Evolutionary conservation across 2,888 invertebrate species (phyloP).

Genomic region (Apantesis nais): DNA sequence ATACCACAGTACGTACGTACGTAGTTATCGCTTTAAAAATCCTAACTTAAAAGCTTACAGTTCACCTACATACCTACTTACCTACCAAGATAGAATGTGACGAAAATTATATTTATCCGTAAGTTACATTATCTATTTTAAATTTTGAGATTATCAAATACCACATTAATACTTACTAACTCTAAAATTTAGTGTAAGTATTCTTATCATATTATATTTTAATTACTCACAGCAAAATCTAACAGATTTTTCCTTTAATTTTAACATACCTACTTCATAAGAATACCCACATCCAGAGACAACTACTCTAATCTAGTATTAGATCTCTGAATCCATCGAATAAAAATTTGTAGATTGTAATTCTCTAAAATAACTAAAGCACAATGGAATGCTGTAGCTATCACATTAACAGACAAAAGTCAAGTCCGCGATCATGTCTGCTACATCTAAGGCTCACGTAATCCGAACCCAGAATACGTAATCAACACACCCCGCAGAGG

Average conservation of each 20-base stretch:
- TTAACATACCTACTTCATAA: neutral
- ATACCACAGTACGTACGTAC: neutral
- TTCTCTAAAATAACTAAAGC: neutral
- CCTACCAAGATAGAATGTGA: neutral
- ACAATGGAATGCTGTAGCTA: neutral
- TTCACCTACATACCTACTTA: too few species aligned
- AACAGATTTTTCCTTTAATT: neutral
- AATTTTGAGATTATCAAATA: neutral
- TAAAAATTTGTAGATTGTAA: neutral
- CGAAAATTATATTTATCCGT: neutral
- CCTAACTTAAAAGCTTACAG: too few species aligned
- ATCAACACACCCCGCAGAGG: conserved; percentile 67
- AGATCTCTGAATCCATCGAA: neutral
- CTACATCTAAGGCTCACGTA: conserved; percentile 39
- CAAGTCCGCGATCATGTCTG: conserved; percentile 20
- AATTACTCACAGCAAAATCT: neutral
- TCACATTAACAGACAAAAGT: neutral
- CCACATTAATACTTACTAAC: neutral
- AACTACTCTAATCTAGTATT: too few species aligned
- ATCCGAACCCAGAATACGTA: conserved; percentile 58
- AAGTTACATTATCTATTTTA: neutral
- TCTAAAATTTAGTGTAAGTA: neutral
- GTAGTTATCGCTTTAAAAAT: neutral
- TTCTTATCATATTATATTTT: neutral
- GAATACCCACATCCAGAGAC: too few species aligned